Evolutionary conservation across 2,888 invertebrate genomes (phyloP).

Genomic region (Petrolisthes cinctipes): DNA sequence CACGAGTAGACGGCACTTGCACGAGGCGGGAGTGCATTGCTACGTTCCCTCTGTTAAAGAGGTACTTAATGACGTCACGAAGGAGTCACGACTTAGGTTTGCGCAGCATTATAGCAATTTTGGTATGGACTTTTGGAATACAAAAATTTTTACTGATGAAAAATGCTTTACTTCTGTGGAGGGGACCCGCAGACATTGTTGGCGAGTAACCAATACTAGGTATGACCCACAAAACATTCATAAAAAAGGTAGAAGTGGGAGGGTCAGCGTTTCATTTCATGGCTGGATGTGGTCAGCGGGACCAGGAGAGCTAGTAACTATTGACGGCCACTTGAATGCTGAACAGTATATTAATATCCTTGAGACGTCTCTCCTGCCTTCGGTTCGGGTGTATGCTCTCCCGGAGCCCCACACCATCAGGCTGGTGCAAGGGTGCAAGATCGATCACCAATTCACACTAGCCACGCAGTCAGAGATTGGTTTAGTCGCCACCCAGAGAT

Average conservation of each 20-base stretch:
- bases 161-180: not conserved
- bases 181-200: not conserved
- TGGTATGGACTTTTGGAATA: not conserved
- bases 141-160: not conserved
- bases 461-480: constrained; percentile 12
- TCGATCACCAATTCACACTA: not conserved
- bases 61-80: not conserved
- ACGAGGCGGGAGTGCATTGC: not conserved
- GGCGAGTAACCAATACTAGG: not conserved
- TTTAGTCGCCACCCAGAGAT: constrained; percentile 10
- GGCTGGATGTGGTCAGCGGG: constrained; percentile 4
- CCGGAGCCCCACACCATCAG: constrained; percentile 6
- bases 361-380: not conserved
- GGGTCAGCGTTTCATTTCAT: not conserved
- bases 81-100: constrained; percentile 10
- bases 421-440: not conserved
- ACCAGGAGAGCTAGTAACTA: not conserved
- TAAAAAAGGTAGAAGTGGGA: not conserved
- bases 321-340: too few relatives aligned
- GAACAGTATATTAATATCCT: too few relatives aligned
- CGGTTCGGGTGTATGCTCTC: not conserved
- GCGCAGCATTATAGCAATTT: not conserved
- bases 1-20: not conserved
- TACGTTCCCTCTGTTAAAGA: not conserved
- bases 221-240: not conserved